phyloP scores from a whole-genome alignment of 2,888 invertebrate species.

The Tryphoninae sp. region DNA sequence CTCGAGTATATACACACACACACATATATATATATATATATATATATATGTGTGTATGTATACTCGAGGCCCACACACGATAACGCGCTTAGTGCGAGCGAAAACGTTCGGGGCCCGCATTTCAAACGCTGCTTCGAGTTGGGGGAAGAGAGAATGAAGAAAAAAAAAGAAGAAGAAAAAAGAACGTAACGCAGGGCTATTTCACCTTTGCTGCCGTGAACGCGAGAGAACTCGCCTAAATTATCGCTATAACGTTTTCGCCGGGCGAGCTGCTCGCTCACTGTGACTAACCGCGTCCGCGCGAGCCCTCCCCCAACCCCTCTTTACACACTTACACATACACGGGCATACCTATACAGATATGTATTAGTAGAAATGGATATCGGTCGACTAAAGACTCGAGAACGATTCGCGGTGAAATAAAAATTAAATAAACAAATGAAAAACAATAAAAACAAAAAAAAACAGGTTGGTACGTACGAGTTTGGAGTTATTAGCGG shows the following conservation, averaged over 20 bases:
- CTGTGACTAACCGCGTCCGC: slow-evolving; percentile 73
- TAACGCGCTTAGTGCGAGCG: slow-evolving; percentile 57
- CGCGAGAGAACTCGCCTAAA: slow-evolving; percentile 69
- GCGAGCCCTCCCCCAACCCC: slow-evolving; percentile 28
- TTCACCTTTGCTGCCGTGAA: slow-evolving; percentile 60
- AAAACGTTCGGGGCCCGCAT: slow-evolving; percentile 57
- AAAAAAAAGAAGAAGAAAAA: slow-evolving; percentile 23
- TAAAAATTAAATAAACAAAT: not conserved
- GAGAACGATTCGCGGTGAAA: slow-evolving; percentile 8
- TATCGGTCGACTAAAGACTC: slow-evolving; percentile 12
- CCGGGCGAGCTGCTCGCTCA: slow-evolving; percentile 70
- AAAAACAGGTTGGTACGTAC: not conserved
- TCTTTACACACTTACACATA: not conserved
- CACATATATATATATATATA: no score
- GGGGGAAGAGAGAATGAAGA: slow-evolving; percentile 7
- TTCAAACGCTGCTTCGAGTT: slow-evolving; percentile 27
- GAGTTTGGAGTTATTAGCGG: no score
- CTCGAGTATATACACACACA: slow-evolving; percentile 12
- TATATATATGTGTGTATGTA: no score
- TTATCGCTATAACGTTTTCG: slow-evolving; percentile 75
- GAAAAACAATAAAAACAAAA: not conserved
- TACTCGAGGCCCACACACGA: slow-evolving; percentile 58
- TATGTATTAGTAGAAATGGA: not conserved
- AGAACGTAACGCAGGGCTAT: slow-evolving; percentile 35
- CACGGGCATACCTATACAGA: not conserved